A percentile compares a stretch with the other conserved stretches of the same genome.
Conservation (phyloP, 2,797 vertebrate genomes). For the Somateria mollissima region DNA sequence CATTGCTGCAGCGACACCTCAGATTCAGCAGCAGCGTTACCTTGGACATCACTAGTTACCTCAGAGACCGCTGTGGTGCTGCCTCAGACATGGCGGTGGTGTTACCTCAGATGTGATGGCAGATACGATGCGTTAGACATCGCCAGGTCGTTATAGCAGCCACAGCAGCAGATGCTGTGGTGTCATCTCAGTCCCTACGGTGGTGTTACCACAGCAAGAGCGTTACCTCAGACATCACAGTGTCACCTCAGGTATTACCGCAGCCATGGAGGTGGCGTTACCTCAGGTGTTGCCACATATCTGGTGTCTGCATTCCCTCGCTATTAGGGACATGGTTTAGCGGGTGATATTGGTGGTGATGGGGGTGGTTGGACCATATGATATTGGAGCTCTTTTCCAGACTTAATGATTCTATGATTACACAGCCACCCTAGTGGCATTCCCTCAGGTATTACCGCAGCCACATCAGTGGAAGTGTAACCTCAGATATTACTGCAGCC, state of each 20-base stretch:
- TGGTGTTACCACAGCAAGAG: rapidly evolving
- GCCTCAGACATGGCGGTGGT: neutral
- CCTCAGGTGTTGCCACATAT: neutral
- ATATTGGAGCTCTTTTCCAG: too few species aligned
- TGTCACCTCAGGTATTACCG: neutral
- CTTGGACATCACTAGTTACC: neutral
- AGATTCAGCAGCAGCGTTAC: neutral
- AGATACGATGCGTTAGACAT: neutral
- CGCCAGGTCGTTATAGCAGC: rapidly evolving
- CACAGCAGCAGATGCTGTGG: neutral
- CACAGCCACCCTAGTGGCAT: too few species aligned
- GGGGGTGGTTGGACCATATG: too few species aligned
- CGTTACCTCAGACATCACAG: neutral
- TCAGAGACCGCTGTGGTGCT: neutral
- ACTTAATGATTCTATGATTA: too few species aligned
- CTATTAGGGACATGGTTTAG: too few species aligned
- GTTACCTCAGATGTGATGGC: too few species aligned
- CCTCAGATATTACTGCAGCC: neutral
- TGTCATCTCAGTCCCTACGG: neutral
- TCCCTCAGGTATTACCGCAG: neutral
- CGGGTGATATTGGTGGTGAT: too few species aligned
- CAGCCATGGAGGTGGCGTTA: neutral
- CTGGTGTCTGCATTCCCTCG: too few species aligned
- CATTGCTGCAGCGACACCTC: too few species aligned
- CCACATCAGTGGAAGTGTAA: too few species aligned